phyloP scores from a whole-genome alignment of 1,140 invertebrate genomes.

The Leptestheria dahalacensis region DNA sequence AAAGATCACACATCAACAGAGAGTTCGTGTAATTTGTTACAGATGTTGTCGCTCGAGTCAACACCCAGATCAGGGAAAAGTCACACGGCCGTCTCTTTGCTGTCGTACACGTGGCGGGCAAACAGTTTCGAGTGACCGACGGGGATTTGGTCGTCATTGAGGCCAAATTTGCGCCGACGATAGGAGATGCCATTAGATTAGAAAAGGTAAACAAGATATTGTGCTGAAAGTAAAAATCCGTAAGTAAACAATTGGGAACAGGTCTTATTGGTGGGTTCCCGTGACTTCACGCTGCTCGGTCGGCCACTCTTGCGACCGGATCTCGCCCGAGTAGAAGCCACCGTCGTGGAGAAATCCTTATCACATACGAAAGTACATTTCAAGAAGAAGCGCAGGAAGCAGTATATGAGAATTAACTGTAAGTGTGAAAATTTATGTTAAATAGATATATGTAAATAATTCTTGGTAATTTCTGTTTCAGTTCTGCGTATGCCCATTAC shows the following conservation, averaged over 20 bases:
- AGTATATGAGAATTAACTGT: slow-evolving; percentile 58
- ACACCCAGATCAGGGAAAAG: slow-evolving; percentile 36
- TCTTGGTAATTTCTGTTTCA: slow-evolving; percentile 27
- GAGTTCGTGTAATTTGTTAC: slow-evolving; percentile 9
- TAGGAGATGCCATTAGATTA: slow-evolving; percentile 64
- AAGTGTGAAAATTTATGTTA: slow-evolving; percentile 23
- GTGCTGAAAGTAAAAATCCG: background rate
- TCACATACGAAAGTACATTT: slow-evolving; percentile 66
- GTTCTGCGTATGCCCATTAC: slow-evolving; percentile 50
- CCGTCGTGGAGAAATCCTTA: slow-evolving; percentile 76
- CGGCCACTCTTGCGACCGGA: slow-evolving; percentile 58
- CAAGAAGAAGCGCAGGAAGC: slow-evolving; percentile 54
- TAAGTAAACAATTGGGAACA: slow-evolving; percentile 22
- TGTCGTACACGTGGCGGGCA: slow-evolving; percentile 61
- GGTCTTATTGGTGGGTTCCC: slow-evolving; percentile 60
- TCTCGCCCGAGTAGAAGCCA: slow-evolving; percentile 60
- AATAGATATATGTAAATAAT: too few species aligned
- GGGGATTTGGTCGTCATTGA: slow-evolving; percentile 72
- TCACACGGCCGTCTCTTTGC: slow-evolving; percentile 65
- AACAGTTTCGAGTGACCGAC: slow-evolving; percentile 72
- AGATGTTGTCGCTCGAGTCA: slow-evolving; percentile 38
- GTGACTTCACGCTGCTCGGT: slow-evolving; percentile 72
- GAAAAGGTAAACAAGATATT: slow-evolving; percentile 51
- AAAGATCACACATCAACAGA: background rate
- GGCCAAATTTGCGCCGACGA: slow-evolving; percentile 64